A percentile compares a stretch with the other conserved stretches of the same genome.
Conservation (phyloP, 1,140 invertebrate species). For the Zaprionus davidi region DNA sequence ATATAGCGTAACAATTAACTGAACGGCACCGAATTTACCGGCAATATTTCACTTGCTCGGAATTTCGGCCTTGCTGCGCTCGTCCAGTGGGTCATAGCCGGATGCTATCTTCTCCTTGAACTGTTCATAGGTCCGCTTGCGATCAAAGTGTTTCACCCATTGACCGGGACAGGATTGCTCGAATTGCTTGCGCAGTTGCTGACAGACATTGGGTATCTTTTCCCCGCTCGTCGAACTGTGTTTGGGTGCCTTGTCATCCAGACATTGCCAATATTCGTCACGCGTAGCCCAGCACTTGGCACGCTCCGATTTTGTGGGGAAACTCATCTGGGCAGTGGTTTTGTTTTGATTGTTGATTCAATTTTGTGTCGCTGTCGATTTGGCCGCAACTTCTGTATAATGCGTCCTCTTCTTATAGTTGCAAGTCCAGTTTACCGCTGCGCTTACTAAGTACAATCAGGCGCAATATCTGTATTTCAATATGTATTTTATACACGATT, state of each 20-base stretch:
- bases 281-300: constrained; percentile 92
- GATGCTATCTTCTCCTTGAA: constrained; percentile 95
- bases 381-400: background rate
- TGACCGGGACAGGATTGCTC: constrained; percentile 93
- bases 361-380: background rate
- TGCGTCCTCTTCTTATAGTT: background rate
- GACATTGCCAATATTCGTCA: constrained; percentile 95
- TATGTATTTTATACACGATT: background rate
- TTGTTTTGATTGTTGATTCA: constrained; percentile 26
- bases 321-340: constrained; percentile 88
- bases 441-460: background rate
- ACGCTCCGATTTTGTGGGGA: constrained; percentile 92
- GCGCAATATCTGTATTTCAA: background rate
- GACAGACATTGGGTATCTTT: constrained; percentile 87
- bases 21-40: constrained; percentile 10
- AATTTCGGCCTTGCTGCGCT: constrained; percentile 42
- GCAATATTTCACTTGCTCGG: constrained; percentile 34
- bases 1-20: constrained; percentile 41
- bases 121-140: constrained; percentile 93
- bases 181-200: constrained; percentile 90
- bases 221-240: constrained; percentile 80
- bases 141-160: constrained; percentile 98
- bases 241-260: constrained; percentile 88
- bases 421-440: background rate
- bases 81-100: constrained; percentile 90